Conservation (phyloP, 2,113 vertebrate species). For the Clarias gariepinus region DNA sequence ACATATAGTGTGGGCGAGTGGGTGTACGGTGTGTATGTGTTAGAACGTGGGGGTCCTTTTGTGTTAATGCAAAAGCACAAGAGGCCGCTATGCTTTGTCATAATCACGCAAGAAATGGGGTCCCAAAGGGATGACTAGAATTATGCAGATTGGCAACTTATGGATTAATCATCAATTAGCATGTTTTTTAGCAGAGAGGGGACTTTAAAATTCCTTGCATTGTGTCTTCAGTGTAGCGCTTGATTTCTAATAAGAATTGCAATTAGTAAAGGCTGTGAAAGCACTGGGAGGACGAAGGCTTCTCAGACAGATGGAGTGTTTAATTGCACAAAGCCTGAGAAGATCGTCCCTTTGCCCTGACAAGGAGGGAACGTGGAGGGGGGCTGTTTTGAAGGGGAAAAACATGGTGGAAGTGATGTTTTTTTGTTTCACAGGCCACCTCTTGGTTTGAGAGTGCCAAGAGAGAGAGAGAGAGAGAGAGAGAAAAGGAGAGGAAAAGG, state of each 20-base stretch:
- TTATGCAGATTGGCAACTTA: slow-evolving; percentile 51
- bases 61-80: slow-evolving; percentile 24
- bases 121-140: slow-evolving; percentile 39
- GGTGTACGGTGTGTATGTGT: not conserved
- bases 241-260: slow-evolving; percentile 61
- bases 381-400: slow-evolving; percentile 34
- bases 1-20: slow-evolving; percentile 23
- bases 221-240: slow-evolving; percentile 52
- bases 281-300: slow-evolving; percentile 57
- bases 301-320: slow-evolving; percentile 82
- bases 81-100: slow-evolving; percentile 15
- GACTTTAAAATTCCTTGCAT: slow-evolving; percentile 55
- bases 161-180: slow-evolving; percentile 57
- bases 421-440: slow-evolving; percentile 48
- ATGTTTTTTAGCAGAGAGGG: slow-evolving; percentile 50
- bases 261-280: slow-evolving; percentile 67
- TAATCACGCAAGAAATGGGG: slow-evolving; percentile 48
- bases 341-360: slow-evolving; percentile 61
- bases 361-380: slow-evolving; percentile 35
- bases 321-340: slow-evolving; percentile 69
- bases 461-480: not conserved
- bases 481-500: slow-evolving; percentile 32
- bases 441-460: slow-evolving; percentile 43
- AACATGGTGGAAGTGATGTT: slow-evolving; percentile 49
- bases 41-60: slow-evolving; percentile 1